These are phyloP conservation scores for Acrocephalus scirpaceus DNA, from an alignment of 2,797 vertebrate species.

Conservation along the genomic window DNA sequence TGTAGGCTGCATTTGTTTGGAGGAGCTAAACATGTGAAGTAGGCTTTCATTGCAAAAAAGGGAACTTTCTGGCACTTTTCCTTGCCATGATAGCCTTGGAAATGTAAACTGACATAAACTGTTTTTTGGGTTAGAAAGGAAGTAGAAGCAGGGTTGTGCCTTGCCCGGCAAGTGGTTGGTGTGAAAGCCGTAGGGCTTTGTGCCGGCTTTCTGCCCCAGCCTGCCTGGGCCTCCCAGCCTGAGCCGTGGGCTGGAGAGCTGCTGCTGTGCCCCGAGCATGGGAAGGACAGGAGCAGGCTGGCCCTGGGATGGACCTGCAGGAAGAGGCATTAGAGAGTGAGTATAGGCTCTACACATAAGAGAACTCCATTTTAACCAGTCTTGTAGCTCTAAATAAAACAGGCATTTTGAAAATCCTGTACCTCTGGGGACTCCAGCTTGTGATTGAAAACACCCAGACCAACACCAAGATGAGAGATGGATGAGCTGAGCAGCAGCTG, in stretches of 20 bases:
- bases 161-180: rapidly evolving
- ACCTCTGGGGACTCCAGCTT: neutral
- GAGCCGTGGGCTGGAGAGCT: neutral
- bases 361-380: neutral
- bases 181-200: rapidly evolving
- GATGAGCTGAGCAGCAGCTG: neutral
- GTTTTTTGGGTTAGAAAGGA: neutral
- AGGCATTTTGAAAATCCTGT: neutral
- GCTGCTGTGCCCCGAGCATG: rapidly evolving
- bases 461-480: neutral
- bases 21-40: conserved; percentile 11
- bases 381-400: neutral
- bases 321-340: rapidly evolving
- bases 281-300: neutral
- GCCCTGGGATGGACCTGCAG: neutral
- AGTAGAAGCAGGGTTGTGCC: neutral
- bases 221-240: rapidly evolving
- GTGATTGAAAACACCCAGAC: neutral
- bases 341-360: rapidly evolving
- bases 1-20: neutral
- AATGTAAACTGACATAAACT: conserved; percentile 45
- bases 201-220: rapidly evolving
- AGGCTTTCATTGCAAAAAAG: neutral
- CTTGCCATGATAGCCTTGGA: conserved; percentile 36
- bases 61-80: conserved; percentile 39